phyloP scores from a whole-genome alignment of 2,113 vertebrate species.

The Paramormyrops kingsleyae region DNA sequence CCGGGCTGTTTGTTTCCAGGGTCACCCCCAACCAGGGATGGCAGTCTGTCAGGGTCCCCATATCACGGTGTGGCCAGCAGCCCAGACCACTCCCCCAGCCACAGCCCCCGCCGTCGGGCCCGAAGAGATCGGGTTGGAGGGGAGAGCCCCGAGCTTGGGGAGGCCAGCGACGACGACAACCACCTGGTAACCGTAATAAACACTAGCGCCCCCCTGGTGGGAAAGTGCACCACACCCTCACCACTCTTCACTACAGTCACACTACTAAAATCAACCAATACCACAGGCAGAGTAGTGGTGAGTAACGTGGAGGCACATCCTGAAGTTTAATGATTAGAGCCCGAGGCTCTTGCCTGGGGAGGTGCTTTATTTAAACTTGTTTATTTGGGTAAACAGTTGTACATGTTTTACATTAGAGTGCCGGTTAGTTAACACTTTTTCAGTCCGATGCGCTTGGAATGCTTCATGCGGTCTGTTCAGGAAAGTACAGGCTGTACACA shows the following conservation, averaged over 20 bases:
- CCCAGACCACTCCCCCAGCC: slow-evolving; percentile 57
- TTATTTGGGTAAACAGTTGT: not conserved
- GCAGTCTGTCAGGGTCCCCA: slow-evolving; percentile 53
- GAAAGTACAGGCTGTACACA: not conserved
- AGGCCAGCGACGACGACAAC: slow-evolving; percentile 53
- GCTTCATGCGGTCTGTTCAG: not conserved
- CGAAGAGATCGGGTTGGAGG: slow-evolving; percentile 45
- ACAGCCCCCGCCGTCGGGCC: slow-evolving; percentile 51
- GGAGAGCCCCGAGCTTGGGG: slow-evolving; percentile 52
- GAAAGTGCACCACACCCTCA: not conserved
- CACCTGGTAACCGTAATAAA: slow-evolving; percentile 48
- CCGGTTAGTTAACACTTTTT: not conserved
- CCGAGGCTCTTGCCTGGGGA: not conserved
- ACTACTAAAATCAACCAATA: not conserved
- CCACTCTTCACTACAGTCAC: not conserved
- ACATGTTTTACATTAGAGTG: not conserved
- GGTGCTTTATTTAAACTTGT: not conserved
- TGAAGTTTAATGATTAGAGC: not conserved
- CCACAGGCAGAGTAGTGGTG: not conserved
- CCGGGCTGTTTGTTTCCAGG: slow-evolving; percentile 32
- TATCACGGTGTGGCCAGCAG: slow-evolving; percentile 58
- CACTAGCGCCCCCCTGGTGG: not conserved
- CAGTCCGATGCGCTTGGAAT: not conserved
- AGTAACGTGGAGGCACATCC: not conserved
- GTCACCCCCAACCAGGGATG: slow-evolving; percentile 53